Conservation (phyloP, 2,797 vertebrate species). For the Darevskia nairensis region DNA sequence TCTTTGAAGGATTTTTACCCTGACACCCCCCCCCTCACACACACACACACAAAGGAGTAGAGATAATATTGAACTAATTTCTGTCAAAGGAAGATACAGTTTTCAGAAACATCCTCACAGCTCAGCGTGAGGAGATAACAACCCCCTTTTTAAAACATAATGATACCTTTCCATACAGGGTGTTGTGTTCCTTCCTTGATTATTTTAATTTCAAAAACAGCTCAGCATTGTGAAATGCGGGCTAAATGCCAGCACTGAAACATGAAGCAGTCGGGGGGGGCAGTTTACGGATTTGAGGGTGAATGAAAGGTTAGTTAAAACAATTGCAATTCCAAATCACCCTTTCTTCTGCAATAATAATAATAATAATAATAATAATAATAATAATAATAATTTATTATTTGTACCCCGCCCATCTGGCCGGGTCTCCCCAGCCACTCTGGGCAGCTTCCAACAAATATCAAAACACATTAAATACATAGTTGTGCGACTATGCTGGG, state of each 20-base stretch:
- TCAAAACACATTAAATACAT: no score
- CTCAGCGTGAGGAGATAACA: constrained; percentile 44
- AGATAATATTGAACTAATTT: constrained; percentile 69
- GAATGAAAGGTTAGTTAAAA: neutral
- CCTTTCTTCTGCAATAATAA: no score
- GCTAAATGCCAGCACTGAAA: neutral
- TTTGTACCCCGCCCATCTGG: no score
- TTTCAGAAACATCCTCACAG: constrained; percentile 38
- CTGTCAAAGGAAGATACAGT: constrained; percentile 51
- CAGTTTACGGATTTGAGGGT: neutral
- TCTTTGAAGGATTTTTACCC: constrained; percentile 44
- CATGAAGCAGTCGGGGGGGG: neutral
- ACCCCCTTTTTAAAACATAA: constrained; percentile 50
- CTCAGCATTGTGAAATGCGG: constrained; percentile 40
- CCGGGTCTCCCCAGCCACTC: no score
- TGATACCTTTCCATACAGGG: constrained; percentile 28
- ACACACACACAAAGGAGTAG: neutral
- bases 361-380: no score
- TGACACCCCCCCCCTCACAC: accelerated
- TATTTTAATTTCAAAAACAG: constrained; percentile 64
- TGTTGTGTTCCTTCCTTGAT: constrained; percentile 53
- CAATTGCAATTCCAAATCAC: neutral
- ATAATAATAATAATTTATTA: no score
- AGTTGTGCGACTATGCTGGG: no score
- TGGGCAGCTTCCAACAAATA: no score